A percentile compares a stretch with the other conserved stretches of the same genome.
Evolutionary conservation across 2,888 invertebrate genomes (phyloP).

Genomic region (Nipponacmea schrenckii): DNA sequence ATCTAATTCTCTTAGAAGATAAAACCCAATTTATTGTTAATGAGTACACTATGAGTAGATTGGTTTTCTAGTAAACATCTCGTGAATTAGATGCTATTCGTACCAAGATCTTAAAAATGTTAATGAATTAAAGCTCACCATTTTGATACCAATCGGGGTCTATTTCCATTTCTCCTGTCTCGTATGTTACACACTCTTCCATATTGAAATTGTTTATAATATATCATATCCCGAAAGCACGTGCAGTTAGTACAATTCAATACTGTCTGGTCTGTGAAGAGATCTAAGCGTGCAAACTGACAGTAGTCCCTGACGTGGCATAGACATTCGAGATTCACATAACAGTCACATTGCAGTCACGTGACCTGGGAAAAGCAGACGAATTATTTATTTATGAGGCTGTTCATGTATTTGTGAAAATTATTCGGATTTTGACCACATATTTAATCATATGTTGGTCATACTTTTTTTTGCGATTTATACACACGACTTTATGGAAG

Average conservation of each 20-base stretch:
- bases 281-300: neutral
- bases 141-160: constrained; percentile 50
- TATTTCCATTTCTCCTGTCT: constrained; percentile 33
- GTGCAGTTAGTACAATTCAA: neutral
- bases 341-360: constrained; percentile 8
- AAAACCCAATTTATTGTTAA: no score
- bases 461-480: no score
- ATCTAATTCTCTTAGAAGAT: no score
- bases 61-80: no score
- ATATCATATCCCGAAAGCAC: neutral
- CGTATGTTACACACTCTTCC: constrained; percentile 30
- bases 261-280: neutral
- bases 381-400: neutral
- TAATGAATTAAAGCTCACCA: constrained; percentile 35
- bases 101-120: neutral
- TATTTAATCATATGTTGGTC: no score
- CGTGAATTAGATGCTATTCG: no score
- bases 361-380: neutral
- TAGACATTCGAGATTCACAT: constrained; percentile 3
- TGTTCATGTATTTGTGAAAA: no score
- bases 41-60: no score
- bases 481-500: no score
- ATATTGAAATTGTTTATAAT: constrained; percentile 6
- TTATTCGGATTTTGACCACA: no score
- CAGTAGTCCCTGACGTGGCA: constrained; percentile 2